Base-by-base conservation (phyloP, 2,888 invertebrate species). In the Gasteruption jaculator region DNA sequence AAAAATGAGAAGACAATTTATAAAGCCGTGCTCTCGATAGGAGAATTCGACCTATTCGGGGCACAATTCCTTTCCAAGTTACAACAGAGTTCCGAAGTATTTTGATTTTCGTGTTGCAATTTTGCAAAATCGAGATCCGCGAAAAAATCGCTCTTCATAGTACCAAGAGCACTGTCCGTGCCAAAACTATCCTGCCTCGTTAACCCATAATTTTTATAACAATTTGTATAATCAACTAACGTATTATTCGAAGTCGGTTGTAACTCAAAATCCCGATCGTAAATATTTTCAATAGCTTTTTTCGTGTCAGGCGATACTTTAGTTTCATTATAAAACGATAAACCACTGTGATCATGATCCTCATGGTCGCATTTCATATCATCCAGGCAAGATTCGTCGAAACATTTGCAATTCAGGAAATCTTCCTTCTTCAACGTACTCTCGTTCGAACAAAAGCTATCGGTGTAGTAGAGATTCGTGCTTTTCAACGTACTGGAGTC, bases 121-220 rank as follows among this genome's bases (percentile, higher is more conserved):
- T 61, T 68, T 30, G 55, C 59, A 14, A 68, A 60, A 49, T 69
- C 68, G 21, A 70, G 53, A 18, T 70, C 68, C 7, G 65, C 60
- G 30, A 70, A 70, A 34, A 69, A 68, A 37, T 69, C 68, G 42
- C 69, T 70, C 32, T 61, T 66, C 70, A 70, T 70, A 1, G 69
- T 70, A 11, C 70, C 70, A 2, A 70, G 63, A 1, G 70, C 69
- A 27, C 69, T 70, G 35, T 70, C 70, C 2, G 63, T 58, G 16
- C 65, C 63, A 20, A 70, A 70, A 39, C 69, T 69, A 31, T 68
- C 66, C 30, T 67, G 65, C 11, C 68, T 58, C 34, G 61, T 57
- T 10, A 68, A 41, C 39, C 61, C 59, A 15, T 50, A 39, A 11
- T 45, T 50, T 30, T 64, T 60, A 29, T 61, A 64, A 39, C 54